Evolutionary conservation across 2,113 vertebrate genomes (phyloP), one percentile per base, ranked within the genome.

Genomic region (Lichenostomus cassidix): DNA sequence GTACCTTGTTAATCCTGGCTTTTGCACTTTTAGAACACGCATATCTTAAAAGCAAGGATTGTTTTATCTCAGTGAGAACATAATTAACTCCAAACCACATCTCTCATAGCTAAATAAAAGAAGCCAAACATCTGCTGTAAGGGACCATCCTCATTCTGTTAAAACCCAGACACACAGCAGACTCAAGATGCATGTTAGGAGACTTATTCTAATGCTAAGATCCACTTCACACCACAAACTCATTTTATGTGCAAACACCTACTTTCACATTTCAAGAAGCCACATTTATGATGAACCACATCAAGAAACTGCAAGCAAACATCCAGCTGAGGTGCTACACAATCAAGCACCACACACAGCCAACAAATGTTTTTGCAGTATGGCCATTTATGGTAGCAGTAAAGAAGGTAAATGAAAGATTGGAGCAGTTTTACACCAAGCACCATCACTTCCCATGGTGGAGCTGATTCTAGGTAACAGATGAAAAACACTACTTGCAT

Each of bases 271-370:
- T 83, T 92, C 27, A 78, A 83, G 96, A 97, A 95, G 93, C 97
- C 97, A 97, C 96, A 98, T 97, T 96, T 97, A n/a, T 82, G 87
- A 55, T 0, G 28, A 97, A 94, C 97, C 98, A 97, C 97, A 98
- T 95, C 74, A 98, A 98, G 94, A 96, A 88, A 87, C 86, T 89
- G 92, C 92, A 95, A 92, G 94, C 85, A 97, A 97, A 94, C 93
- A 95, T 77, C 47, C 74, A 96, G 89, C 92, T 95, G 80, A 96
- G 93, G 70, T 89, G 39, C 93, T 85, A 49, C 29, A 78, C 9
- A 75, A 86, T 35, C 69, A 53, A 60, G n/a, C 76, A 62, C 62
- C 62, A 42, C 76, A 67, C 1, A 3, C 15, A 90, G 69, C 73
- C 90, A 96, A 93, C 80, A 90, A 73, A 10, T 82, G 73, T 46